These are phyloP conservation scores for Tarsius wallacei DNA, from an alignment of 2,797 vertebrate species.

Conservation along the genomic window DNA sequence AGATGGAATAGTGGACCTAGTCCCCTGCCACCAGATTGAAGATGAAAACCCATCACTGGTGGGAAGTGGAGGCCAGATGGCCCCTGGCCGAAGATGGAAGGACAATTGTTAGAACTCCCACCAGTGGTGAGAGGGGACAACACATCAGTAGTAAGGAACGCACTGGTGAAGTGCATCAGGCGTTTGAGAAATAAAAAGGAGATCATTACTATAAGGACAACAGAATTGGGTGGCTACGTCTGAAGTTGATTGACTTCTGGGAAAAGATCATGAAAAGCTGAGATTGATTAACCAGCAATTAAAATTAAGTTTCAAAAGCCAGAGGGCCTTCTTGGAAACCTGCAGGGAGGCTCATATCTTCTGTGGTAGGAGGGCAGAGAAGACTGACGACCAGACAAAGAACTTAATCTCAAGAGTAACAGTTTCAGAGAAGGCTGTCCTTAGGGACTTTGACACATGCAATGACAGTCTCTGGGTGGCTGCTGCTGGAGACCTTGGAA, in stretches of 20 bases:
- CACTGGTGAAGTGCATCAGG: not conserved
- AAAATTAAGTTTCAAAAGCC: not conserved
- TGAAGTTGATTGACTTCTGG: not conserved
- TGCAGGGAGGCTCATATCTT: not conserved
- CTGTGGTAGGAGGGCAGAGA: not conserved
- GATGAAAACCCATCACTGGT: not conserved
- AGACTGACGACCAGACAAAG: not conserved
- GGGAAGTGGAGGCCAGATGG: not conserved
- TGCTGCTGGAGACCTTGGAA: not conserved
- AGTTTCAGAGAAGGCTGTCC: not conserved
- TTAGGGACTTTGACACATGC: not conserved
- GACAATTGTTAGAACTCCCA: not conserved
- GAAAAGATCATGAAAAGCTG: not conserved
- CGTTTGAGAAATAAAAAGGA: not conserved
- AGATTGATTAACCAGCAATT: not conserved
- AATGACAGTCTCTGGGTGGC: not conserved
- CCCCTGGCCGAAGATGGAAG: not conserved
- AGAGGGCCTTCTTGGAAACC: not conserved
- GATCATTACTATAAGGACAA: not conserved
- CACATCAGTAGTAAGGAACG: too few relatives aligned
- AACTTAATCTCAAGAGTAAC: not conserved
- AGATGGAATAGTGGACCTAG: not conserved
- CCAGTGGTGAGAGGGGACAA: rapidly evolving
- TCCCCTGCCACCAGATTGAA: not conserved
- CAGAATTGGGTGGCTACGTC: not conserved